These are phyloP conservation scores for Pyrgilauda ruficollis DNA, from an alignment of 2,113 vertebrate genomes.

Conservation along the genomic window DNA sequence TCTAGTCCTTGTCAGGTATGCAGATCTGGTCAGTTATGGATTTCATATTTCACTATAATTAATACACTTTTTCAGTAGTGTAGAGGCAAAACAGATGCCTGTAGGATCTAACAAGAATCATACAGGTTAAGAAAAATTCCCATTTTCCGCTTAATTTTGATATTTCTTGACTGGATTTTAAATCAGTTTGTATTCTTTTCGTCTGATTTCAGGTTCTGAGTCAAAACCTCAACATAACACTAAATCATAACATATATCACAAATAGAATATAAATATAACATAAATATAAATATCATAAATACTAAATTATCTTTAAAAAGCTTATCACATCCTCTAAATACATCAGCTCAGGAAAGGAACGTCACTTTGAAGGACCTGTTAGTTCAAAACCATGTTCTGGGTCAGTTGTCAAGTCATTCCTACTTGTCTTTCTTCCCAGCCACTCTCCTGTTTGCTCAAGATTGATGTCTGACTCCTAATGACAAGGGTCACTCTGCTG, in stretches of 20 bases:
- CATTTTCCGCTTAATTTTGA: background rate
- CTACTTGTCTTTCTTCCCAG: background rate
- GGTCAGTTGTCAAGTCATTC: background rate
- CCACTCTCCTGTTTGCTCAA: background rate
- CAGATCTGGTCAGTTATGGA: background rate
- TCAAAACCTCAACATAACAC: background rate
- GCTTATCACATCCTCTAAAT: background rate
- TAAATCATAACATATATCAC: background rate
- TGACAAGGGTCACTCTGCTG: background rate
- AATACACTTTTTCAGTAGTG: background rate
- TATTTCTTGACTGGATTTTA: background rate
- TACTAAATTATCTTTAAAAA: background rate
- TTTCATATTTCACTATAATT: background rate
- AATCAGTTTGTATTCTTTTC: background rate
- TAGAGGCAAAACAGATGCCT: background rate
- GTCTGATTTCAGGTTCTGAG: background rate
- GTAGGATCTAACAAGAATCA: background rate
- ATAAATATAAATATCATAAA: too few species aligned
- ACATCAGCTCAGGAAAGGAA: background rate
- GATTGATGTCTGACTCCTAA: background rate
- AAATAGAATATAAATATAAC: too few species aligned
- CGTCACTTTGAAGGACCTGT: background rate
- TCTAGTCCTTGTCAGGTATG: background rate
- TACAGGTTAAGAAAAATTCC: background rate
- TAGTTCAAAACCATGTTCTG: background rate